Percentiles rank a stretch among this genome's conserved stretches.
These are phyloP conservation scores for Drosophila eugracilis DNA, from an alignment of 1,140 invertebrate genomes.

Conservation along the genomic window DNA sequence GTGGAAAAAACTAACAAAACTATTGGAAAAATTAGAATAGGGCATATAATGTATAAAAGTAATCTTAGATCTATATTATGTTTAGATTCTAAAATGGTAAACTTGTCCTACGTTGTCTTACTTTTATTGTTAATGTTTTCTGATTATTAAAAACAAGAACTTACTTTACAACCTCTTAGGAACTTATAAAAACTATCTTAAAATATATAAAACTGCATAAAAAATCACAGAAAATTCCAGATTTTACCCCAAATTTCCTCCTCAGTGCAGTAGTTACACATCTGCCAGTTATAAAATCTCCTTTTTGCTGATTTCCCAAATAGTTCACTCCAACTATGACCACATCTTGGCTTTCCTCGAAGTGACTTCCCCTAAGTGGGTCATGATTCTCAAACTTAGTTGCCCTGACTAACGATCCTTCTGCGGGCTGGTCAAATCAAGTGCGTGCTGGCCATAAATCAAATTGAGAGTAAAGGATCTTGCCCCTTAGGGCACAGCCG, in stretches of 20 bases:
- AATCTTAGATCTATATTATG: too few relatives aligned
- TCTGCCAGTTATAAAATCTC: constrained; percentile 10
- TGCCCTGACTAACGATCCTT: constrained; percentile 22
- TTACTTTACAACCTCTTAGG: too few relatives aligned
- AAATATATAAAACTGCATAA: neutral
- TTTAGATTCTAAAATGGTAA: too few relatives aligned
- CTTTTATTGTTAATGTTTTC: too few relatives aligned
- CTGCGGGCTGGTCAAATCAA: constrained; percentile 51
- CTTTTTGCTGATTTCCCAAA: constrained; percentile 24
- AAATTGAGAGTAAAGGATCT: constrained; percentile 39
- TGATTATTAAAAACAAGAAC: too few relatives aligned
- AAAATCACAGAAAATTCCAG: too few relatives aligned
- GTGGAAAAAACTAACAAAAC: constrained; percentile 5
- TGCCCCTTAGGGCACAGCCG: constrained; percentile 1
- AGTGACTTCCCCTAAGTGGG: constrained; percentile 42
- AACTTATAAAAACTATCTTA: too few relatives aligned
- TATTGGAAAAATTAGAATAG: too few relatives aligned
- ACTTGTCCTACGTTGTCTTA: too few relatives aligned
- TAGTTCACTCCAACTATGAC: constrained; percentile 22
- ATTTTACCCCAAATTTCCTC: neutral
- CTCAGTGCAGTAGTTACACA: neutral
- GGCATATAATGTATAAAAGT: neutral
- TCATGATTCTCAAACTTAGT: constrained; percentile 27
- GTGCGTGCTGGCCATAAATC: constrained; percentile 65
- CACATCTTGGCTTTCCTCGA: constrained; percentile 18